Evolutionary conservation across 2,797 vertebrate genomes (phyloP).

Genomic region (Uromys caudimaculatus): DNA sequence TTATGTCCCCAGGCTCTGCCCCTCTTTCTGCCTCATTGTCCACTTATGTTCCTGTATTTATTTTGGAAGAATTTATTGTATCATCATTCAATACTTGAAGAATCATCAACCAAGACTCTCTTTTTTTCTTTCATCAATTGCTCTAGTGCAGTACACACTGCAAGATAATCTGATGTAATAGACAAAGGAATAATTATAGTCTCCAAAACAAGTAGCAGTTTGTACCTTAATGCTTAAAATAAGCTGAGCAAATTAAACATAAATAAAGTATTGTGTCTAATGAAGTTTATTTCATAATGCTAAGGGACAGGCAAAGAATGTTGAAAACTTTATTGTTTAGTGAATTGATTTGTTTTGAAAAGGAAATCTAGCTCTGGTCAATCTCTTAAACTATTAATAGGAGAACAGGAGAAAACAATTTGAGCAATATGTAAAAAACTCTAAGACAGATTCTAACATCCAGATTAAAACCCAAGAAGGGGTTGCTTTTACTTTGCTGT

Average conservation of each 20-base stretch:
- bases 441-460: neutral
- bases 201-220: neutral
- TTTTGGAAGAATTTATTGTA: neutral
- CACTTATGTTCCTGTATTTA: neutral
- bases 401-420: neutral
- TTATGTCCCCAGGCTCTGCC: neutral
- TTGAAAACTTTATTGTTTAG: slow-evolving; percentile 12
- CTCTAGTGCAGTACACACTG: neutral
- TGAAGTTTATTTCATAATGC: neutral
- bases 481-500: neutral
- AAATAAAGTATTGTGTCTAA: neutral
- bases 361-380: neutral
- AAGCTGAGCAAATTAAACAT: neutral
- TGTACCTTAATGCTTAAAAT: slow-evolving; percentile 12
- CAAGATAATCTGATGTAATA: slow-evolving; percentile 17
- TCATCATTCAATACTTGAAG: neutral
- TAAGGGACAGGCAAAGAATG: neutral
- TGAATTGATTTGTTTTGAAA: neutral
- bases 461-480: neutral
- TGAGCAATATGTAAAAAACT: neutral
- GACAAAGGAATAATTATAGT: neutral
- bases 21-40: neutral
- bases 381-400: slow-evolving; percentile 39
- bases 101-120: neutral
- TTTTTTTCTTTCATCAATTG: neutral